Base-by-base conservation (phyloP, 2,113 vertebrate species). In the Suncus etruscus region DNA sequence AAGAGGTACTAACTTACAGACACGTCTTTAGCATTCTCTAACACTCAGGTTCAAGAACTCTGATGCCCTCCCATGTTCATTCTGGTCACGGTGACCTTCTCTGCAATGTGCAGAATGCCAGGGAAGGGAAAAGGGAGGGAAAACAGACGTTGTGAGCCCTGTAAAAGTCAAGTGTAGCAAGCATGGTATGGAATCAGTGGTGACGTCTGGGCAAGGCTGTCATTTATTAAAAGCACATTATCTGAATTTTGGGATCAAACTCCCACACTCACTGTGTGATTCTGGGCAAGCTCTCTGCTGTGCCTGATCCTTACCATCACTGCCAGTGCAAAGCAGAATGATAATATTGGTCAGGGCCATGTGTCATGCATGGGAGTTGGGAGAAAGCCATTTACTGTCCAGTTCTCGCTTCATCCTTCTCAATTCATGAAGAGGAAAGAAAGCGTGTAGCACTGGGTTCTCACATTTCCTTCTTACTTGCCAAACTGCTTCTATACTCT, bases 1-100 rank as follows among this genome's bases (percentile, higher is more conserved):
- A 86, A 95, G 92, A 88, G 94, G 66, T 86, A 14, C 25, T 20
- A 22, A 54, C 72, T 11, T 66, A 65, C 18, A 78, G 75, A 10
- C 1, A 47, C 1, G 91, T 91, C 95, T 79, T 31, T 54, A 22
- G 61, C 50, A 39, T 39, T 39, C 90, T 70, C 86, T 90, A 81
- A 89, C 58, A 81, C 20, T 45, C 51, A 8, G 39, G 48, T 73
- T 69, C 45, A 18, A 78, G 83, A 77, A 45, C 61, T n/a, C 48
- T 66, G 29, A 76, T 66, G 68, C 16, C 31, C 80, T 25, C 58
- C 70, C 39, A 68, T 58, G 12, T 8, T 48, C 15, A 0, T 4
- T 1, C 1, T 11, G n/a, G 31, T 76, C 79, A 58, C 0, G 10
- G n/a, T 50, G 61, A 72, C 65, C 20, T 70, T 79, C 63, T 14